Base-by-base conservation (phyloP, 2,797 vertebrate genomes). In the Enteromius viviparus region DNA sequence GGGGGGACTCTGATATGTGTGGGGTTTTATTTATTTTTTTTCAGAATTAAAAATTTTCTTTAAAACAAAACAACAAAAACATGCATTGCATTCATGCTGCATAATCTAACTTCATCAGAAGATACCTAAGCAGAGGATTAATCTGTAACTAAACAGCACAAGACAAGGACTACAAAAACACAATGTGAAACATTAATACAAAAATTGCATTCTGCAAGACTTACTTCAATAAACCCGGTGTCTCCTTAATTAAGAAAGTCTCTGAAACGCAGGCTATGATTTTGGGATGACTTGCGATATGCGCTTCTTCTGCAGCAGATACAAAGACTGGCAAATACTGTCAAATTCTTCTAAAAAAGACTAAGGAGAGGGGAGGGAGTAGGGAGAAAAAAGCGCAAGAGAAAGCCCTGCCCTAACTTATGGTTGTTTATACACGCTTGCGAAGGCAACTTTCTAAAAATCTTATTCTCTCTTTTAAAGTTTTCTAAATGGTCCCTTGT, bases 371-470 rank as follows among this genome's bases (percentile, higher is more conserved):
- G 58, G 69, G 69, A 72, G 70, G 80, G 70, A 37, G 64, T 23
- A 74, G 1, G n/a, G 32, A 26, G n/a, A 40, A 42, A 69, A 45
- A n/a, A 55, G n/a, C 17, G 17, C 17, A 66, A 69, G 64, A 53
- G 65, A 55, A 4, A 76, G 55, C 68, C 79, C 79, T 49, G 55
- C 79, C 69, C 69, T 62, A 6, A n/a, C n/a, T 23, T 29, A 32
- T 21, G 5, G 3, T 17, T 15, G 21, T 51, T 21, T 6, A 26
- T 23, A 4, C 0, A 29, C 15, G n/a, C 34, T 8, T 37, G 21
- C 8, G 6, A 23, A 65, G 26, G 3, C 23, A 26, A 6, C 12
- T 23, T 45, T 15, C 12, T 26, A 23, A 5, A 3, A 26, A 70
- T 45, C 11, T 15, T 23, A 42, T 65, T 45, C 7, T 45, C 1